Evolutionary conservation across 2,797 vertebrate genomes (phyloP), one percentile per base, ranked within the genome.

Genomic region (Cyprinodon diabolis): DNA sequence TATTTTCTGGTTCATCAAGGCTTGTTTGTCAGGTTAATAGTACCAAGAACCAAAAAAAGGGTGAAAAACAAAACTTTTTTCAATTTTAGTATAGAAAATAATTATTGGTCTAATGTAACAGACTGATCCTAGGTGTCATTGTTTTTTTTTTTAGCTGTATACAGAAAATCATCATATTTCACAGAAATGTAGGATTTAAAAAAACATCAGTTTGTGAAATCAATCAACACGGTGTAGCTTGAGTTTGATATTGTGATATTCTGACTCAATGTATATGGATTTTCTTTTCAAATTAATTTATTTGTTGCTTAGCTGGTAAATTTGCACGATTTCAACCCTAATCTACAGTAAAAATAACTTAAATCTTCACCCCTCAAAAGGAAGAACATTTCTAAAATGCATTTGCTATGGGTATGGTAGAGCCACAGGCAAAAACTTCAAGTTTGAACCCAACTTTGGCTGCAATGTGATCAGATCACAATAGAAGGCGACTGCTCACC

Each of bases 351-450:
- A 21, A 40, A 40, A 43, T 4, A 21, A 62, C 17, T 12, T 12
- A n/a, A 63, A 43, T 43, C 60, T 17, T 11, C 60, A 17, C 37
- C 60, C 37, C 37, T n/a, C 6, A 63, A 62, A n/a, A 62, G 17
- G 4, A 40, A 21, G 35, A 2, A 63, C 12, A 10, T 43, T 13
- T 43, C 40, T 30, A 30, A 30, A 30, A 30, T 30, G 30, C 30
- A 30, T 30, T 30, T 30, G 30, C 30, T 30, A 81, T 19, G 66
- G 84, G 80, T 68, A 84, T 75, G 81, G 80, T 78, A 79, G 80
- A 84, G 84, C 80, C 86, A 76, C 80, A 84, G 71, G 82, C 84
- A 77, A 81, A 77, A 71, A 78, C 78, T 84, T 90, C 87, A 87
- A 91, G 84, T 91, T 88, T 68, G 82, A 71, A 88, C 84, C 63